Percentiles rank a stretch among this genome's conserved stretches.
Conservation (phyloP, 1,140 invertebrate species). For the Spodoptera frugiperda region DNA sequence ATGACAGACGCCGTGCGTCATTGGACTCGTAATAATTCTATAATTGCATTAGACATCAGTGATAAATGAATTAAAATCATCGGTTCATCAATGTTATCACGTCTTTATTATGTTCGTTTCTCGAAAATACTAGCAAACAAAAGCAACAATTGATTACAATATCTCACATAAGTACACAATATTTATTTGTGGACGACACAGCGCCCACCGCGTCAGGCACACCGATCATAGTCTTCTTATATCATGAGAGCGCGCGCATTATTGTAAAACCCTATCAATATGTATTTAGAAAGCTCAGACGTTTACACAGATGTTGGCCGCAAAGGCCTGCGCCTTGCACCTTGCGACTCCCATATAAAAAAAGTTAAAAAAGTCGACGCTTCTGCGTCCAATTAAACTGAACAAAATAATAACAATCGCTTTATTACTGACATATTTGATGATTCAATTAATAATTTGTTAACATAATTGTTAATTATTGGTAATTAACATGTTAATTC, state of each 20-base stretch:
- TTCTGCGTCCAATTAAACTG: slow-evolving; percentile 75
- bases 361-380: slow-evolving; percentile 68
- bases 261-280: slow-evolving; percentile 75
- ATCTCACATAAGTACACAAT: too few species aligned
- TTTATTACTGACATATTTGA: slow-evolving; percentile 76
- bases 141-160: too few species aligned
- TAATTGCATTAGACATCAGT: neutral
- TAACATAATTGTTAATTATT: slow-evolving; percentile 51
- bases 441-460: slow-evolving; percentile 77
- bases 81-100: neutral
- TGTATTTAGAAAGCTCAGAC: slow-evolving; percentile 85
- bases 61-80: slow-evolving; percentile 6
- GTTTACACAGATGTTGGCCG: slow-evolving; percentile 80
- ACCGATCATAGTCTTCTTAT: slow-evolving; percentile 57
- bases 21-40: neutral
- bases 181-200: too few species aligned
- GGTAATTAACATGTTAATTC: slow-evolving; percentile 75
- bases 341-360: slow-evolving; percentile 74
- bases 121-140: too few species aligned
- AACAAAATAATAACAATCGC: slow-evolving; percentile 80
- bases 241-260: slow-evolving; percentile 78
- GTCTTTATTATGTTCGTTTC: too few species aligned
- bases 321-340: slow-evolving; percentile 72
- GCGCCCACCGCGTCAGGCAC: too few species aligned
- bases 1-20: slow-evolving; percentile 2